phyloP scores from a whole-genome alignment of 2,888 invertebrate genomes.

The Heliconius hortense region DNA sequence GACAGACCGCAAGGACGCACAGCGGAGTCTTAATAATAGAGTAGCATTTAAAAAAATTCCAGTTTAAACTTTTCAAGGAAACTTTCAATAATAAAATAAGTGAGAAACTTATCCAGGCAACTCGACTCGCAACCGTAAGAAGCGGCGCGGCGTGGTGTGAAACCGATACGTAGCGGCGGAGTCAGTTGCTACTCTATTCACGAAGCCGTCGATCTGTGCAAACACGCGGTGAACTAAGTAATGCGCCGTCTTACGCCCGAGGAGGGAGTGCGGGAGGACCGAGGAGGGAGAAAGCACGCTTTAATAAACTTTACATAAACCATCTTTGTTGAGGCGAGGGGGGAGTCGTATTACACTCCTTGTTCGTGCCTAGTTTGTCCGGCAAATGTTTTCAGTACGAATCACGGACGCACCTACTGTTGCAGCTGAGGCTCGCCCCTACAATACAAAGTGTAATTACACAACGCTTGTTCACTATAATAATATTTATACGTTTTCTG shows the following conservation, averaged over 20 bases:
- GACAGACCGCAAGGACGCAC: too few relatives aligned
- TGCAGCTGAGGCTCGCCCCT: constrained; percentile 62
- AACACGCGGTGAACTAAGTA: constrained; percentile 74
- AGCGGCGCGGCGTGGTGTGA: constrained; percentile 60
- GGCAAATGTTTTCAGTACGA: constrained; percentile 72
- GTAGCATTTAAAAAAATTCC: neutral
- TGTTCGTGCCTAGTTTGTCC: constrained; percentile 62
- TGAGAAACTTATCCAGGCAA: constrained; percentile 22
- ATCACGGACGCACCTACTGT: constrained; percentile 73
- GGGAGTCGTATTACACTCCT: constrained; percentile 65
- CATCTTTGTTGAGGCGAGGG: constrained; percentile 62
- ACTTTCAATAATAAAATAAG: constrained; percentile 21
- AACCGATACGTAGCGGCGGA: constrained; percentile 59
- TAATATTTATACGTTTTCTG: neutral
- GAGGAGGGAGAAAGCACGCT: constrained; percentile 57
- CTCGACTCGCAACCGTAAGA: constrained; percentile 18
- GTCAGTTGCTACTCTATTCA: constrained; percentile 65
- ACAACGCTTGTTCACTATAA: neutral
- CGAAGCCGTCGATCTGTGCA: constrained; percentile 74
- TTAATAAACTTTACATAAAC: constrained; percentile 80
- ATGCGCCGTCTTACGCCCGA: constrained; percentile 73
- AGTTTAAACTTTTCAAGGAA: neutral
- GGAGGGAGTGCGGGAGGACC: constrained; percentile 44
- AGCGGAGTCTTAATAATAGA: too few relatives aligned
- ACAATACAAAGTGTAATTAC: constrained; percentile 44